A percentile compares a stretch with the other conserved stretches of the same genome.
Evolutionary conservation across 2,113 vertebrate genomes (phyloP).

Genomic region (Pedionomus torquatus): DNA sequence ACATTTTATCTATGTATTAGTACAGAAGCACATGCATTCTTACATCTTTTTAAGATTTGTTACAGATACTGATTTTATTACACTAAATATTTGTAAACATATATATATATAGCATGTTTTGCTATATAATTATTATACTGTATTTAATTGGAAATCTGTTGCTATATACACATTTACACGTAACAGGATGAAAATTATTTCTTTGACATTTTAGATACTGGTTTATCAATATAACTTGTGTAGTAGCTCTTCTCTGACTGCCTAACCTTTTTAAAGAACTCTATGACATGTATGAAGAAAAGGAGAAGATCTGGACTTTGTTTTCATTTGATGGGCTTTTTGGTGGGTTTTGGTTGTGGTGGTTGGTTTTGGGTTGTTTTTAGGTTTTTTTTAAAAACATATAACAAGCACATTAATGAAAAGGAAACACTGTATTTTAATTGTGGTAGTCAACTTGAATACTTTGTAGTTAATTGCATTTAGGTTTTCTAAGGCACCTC

Average conservation of each 20-base stretch:
- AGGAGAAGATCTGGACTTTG: background rate
- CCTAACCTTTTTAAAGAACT: background rate
- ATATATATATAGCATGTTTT: background rate
- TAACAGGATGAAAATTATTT: background rate
- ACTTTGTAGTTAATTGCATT: background rate
- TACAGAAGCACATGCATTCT: background rate
- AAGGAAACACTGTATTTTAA: background rate
- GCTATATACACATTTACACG: background rate
- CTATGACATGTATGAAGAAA: background rate
- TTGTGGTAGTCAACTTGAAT: background rate
- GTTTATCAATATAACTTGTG: background rate
- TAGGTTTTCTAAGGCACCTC: background rate
- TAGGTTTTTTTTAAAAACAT: background rate
- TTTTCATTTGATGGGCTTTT: background rate
- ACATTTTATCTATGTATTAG: background rate
- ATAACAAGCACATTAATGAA: constrained; percentile 30
- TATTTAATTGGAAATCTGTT: too few species aligned
- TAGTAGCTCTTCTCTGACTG: background rate
- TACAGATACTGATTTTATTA: background rate
- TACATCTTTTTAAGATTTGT: background rate
- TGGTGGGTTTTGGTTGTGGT: background rate
- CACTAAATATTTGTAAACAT: background rate
- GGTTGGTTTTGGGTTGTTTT: too few species aligned
- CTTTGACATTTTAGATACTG: background rate
- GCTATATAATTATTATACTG: background rate